phyloP scores from a whole-genome alignment of 2,888 invertebrate species.

The Temnothorax rugatulus region DNA sequence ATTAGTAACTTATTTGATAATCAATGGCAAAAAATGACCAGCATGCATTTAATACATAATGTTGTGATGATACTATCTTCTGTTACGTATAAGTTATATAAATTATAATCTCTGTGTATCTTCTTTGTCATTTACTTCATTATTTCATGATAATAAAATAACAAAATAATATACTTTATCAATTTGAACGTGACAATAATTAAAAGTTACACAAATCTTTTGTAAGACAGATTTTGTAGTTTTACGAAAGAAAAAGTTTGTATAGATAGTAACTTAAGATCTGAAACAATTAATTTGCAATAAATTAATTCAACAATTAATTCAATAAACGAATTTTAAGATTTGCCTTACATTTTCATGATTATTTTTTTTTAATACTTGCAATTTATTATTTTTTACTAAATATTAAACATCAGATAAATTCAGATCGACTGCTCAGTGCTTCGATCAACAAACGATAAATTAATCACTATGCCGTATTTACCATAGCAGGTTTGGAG shows the following conservation, averaged over 20 bases:
- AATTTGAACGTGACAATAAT: background rate
- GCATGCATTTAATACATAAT: background rate
- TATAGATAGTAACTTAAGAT: background rate
- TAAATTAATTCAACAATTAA: background rate
- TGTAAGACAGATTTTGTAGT: background rate
- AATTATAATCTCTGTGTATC: background rate
- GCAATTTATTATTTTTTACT: background rate
- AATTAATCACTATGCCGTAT: background rate
- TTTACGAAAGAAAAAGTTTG: background rate
- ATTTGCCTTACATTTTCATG: background rate
- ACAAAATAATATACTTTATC: background rate
- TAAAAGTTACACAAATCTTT: background rate
- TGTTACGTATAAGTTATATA: background rate
- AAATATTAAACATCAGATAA: background rate
- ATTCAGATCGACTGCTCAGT: background rate
- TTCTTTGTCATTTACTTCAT: background rate
- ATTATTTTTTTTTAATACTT: background rate
- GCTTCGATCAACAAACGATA: conserved; percentile 26
- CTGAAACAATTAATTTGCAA: background rate
- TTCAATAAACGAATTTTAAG: background rate
- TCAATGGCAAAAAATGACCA: background rate
- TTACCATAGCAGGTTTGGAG: background rate
- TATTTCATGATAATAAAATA: background rate
- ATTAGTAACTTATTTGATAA: background rate
- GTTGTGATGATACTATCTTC: background rate